Base-by-base conservation (phyloP, 1,140 invertebrate species). In the Metaphire vulgaris region DNA sequence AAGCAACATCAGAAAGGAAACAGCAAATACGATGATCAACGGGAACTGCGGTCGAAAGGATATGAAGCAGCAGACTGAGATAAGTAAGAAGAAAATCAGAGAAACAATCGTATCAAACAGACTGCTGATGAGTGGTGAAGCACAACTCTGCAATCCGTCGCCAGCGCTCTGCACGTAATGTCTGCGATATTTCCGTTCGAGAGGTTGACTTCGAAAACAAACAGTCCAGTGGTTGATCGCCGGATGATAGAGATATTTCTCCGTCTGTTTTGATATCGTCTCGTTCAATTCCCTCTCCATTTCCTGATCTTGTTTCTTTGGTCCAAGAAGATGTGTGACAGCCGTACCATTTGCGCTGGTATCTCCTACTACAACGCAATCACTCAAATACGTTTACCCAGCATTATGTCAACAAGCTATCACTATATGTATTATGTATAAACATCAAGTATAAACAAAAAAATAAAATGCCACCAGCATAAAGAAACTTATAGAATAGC, bases 241-340 rank as follows among this genome's bases (percentile, higher is more conserved):
- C 0, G 94, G 93, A 79, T 92, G 92, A 28, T 95, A 92, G 84
- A 97, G 93, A 82, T 96, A 96, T 33, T 92, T 93, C 69, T 82
- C 73, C 90, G 88, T 79, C 2, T 92, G 92, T 68, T 89, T 89
- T 82, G 94, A 94, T 76, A 93, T 92, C 81, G 93, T 90, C 14
- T 89, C 79, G 75, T 80, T 81, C 30, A 79, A 76, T 30, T 84
- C 81, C 69, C 82, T 80, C 74, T 83, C 79, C 16, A 74, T 78
- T 73, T 85, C 83, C 1, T 76, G 79, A 32, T 81, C 77, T 28
- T 81, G 76, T 69, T 82, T 77, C 16, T 74, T 75, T 76, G 76
- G 77, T 0, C 78, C 77, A 28, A 80, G 73, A 21, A 81, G 72
- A 2, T n/a, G 72, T 2, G 34, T n/a, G 1, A 73, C 26, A 26